Evolutionary conservation across 2,888 invertebrate genomes (phyloP).

Genomic region (Cepaea hortensis): DNA sequence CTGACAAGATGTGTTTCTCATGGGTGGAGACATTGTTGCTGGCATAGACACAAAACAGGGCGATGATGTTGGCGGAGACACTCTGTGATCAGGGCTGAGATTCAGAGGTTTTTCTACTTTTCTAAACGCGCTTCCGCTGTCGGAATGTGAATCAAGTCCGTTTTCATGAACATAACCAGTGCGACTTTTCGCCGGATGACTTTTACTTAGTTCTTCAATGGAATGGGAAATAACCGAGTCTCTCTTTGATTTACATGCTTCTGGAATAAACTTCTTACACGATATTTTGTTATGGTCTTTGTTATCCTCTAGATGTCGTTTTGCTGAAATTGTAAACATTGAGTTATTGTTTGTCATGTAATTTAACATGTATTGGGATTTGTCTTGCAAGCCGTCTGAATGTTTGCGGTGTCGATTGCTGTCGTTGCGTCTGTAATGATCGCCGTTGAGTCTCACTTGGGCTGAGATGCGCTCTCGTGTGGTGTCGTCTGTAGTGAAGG

Average conservation of each 20-base stretch:
- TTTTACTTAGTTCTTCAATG: conserved; percentile 43
- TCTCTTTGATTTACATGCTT: conserved; percentile 2
- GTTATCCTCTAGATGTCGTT: conserved; percentile 19
- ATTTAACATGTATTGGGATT: conserved; percentile 29
- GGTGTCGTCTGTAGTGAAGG: conserved; percentile 44
- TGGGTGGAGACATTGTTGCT: conserved; percentile 28
- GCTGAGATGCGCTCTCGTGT: neutral
- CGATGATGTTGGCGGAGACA: conserved; percentile 16
- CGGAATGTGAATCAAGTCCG: conserved; percentile 46
- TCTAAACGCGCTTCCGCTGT: conserved; percentile 68
- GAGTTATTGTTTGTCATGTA: conserved; percentile 46
- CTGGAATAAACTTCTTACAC: conserved; percentile 10
- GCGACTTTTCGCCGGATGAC: neutral
- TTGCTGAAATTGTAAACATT: conserved; percentile 23
- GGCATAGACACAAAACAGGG: conserved; percentile 28
- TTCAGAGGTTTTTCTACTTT: conserved; percentile 64
- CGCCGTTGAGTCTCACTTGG: neutral
- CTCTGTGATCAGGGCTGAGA: conserved; percentile 6
- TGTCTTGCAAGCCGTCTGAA: conserved; percentile 16
- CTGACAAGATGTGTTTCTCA: conserved; percentile 7
- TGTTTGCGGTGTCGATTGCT: neutral
- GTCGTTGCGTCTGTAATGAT: neutral
- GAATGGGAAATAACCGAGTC: conserved; percentile 37
- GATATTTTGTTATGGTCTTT: neutral
- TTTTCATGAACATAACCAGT: conserved; percentile 15